A percentile compares a stretch with the other conserved stretches of the same genome.
These are phyloP conservation scores for Ochropleura leucogaster DNA, from an alignment of 2,888 invertebrate genomes.

Conservation along the genomic window DNA sequence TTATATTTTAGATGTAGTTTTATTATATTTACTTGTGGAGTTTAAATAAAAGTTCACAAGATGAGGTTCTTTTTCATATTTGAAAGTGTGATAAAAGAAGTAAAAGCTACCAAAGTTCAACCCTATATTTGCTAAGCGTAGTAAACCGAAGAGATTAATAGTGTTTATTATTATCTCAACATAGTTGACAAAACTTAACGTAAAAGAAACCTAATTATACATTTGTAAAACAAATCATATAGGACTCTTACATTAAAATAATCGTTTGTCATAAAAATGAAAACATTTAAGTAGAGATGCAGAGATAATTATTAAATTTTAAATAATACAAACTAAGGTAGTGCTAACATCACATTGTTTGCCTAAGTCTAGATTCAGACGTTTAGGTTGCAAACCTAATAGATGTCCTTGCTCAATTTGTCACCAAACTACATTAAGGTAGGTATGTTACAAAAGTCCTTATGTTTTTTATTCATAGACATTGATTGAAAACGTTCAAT, in stretches of 20 bases:
- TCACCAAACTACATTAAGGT: slow-evolving; percentile 43
- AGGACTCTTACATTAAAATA: slow-evolving; percentile 22
- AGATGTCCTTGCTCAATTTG: slow-evolving; percentile 59
- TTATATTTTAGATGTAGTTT: not conserved
- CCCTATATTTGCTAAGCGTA: slow-evolving; percentile 61
- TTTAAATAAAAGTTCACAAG: not conserved
- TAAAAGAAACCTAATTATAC: slow-evolving; percentile 27
- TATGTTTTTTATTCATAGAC: slow-evolving; percentile 48
- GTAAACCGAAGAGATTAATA: slow-evolving; percentile 38
- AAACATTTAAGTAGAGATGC: slow-evolving; percentile 32
- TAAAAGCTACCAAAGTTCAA: slow-evolving; percentile 50
- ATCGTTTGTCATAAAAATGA: slow-evolving; percentile 36
- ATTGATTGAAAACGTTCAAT: slow-evolving; percentile 65
- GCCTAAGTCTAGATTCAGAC: slow-evolving; percentile 70
- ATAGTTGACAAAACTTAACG: slow-evolving; percentile 24
- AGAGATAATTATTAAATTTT: slow-evolving; percentile 68
- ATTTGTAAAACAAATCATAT: slow-evolving; percentile 36
- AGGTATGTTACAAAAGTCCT: slow-evolving; percentile 54
- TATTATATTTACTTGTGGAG: not conserved
- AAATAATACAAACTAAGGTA: slow-evolving; percentile 73
- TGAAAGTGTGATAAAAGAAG: slow-evolving; percentile 24
- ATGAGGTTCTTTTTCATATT: slow-evolving; percentile 32
- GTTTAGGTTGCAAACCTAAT: slow-evolving; percentile 63
- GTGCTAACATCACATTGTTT: slow-evolving; percentile 81
- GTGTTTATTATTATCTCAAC: slow-evolving; percentile 40